These are phyloP conservation scores for Amyelois transitella DNA, from an alignment of 1,140 invertebrate species.

Conservation along the genomic window DNA sequence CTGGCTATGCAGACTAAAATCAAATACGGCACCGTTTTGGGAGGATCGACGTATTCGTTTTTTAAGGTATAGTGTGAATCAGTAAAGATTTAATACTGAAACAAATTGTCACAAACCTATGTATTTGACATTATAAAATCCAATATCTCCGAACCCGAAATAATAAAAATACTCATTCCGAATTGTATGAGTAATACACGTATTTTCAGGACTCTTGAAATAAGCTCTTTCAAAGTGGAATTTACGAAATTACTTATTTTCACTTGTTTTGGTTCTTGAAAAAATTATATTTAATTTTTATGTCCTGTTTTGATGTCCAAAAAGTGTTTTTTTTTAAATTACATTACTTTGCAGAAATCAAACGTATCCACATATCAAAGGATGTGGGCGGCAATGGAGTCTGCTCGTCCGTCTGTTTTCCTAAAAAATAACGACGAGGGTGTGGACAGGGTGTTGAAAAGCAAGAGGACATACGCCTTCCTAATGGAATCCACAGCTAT, in stretches of 20 bases:
- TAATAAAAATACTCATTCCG: too few species aligned
- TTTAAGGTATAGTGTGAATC: slow-evolving; percentile 77
- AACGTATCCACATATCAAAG: slow-evolving; percentile 84
- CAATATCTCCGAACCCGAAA: too few species aligned
- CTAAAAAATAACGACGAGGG: slow-evolving; percentile 88
- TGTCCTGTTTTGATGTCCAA: too few species aligned
- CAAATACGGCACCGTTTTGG: slow-evolving; percentile 87
- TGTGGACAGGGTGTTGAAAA: slow-evolving; percentile 82
- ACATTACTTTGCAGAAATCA: slow-evolving; percentile 78
- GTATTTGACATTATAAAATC: not conserved
- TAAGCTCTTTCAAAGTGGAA: too few species aligned
- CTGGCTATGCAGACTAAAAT: slow-evolving; percentile 90
- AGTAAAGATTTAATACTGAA: not conserved
- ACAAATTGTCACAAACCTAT: not conserved
- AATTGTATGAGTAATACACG: not conserved
- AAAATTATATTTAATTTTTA: too few species aligned
- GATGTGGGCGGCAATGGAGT: slow-evolving; percentile 86
- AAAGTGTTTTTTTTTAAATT: too few species aligned
- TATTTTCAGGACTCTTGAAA: too few species aligned
- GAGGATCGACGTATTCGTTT: slow-evolving; percentile 85
- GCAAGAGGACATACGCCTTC: slow-evolving; percentile 83
- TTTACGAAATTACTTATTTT: too few species aligned
- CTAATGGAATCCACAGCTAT: slow-evolving; percentile 90
- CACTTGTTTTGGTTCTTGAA: too few species aligned
- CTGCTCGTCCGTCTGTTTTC: slow-evolving; percentile 88